Conservation (phyloP, 1,140 invertebrate species). For the Argopecten irradians region DNA sequence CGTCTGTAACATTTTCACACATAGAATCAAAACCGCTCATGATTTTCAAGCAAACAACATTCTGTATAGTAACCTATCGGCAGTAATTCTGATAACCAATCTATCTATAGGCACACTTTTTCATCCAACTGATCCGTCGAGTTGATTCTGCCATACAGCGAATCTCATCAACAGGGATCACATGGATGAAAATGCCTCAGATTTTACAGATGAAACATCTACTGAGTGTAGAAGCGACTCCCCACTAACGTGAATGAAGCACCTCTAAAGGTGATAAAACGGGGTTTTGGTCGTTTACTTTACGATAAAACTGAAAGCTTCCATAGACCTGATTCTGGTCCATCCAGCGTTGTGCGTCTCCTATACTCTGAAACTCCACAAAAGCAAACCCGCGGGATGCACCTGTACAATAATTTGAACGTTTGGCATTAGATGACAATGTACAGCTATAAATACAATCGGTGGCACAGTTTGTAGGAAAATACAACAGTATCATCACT, state of each 20-base stretch:
- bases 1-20: no score
- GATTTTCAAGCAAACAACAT: neutral
- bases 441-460: neutral
- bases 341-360: constrained; percentile 94
- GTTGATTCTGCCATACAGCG: neutral
- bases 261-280: neutral
- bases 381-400: constrained; percentile 85
- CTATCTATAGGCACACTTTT: neutral
- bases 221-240: neutral
- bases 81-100: neutral
- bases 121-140: neutral
- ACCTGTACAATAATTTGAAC: constrained; percentile 72
- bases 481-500: neutral
- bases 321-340: constrained; percentile 91
- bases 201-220: neutral
- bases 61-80: neutral
- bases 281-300: constrained; percentile 5
- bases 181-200: neutral
- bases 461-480: neutral
- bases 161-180: constrained; percentile 1
- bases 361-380: constrained; percentile 94
- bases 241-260: neutral
- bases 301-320: constrained; percentile 22
- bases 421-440: constrained; percentile 55
- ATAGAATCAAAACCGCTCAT: no score